Evolutionary conservation across 2,113 vertebrate species (phyloP), one percentile per base, ranked within the genome.

Genomic region (Panurus biarmicus): DNA sequence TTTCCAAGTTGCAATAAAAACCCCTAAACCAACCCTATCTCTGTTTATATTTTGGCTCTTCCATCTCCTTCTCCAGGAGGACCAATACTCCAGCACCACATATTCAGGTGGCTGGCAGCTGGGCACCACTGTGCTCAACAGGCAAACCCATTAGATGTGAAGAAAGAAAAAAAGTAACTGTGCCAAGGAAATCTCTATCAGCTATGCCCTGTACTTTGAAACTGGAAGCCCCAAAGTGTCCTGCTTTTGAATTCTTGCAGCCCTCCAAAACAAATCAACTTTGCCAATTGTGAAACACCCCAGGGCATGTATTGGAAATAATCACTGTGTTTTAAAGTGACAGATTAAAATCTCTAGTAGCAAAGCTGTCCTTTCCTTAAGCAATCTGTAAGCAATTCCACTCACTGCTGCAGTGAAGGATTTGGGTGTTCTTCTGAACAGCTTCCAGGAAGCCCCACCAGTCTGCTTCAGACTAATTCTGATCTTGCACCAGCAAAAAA

Each of bases 241-340:
- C 31, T 57, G 51, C 74, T 71, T 87, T 20, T 40, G 77, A 94
- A 86, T 96, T 92, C 80, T 94, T 88, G 79, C 61, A 78, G 36
- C 31, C 40, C 58, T 87, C 81, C 80, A 78, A 69, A 92, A 87
- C 80, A 93, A 94, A 89, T 88, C 65, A 85, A 38, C 85, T 69
- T 67, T 93, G 87, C 58, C 94, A 79, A 25, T 10, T 69, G 53
- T 85, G 81, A 93, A 93, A 95, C 35, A 78, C 45, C 36, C 38
- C 60, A 11, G 72, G 79, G 61, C 57, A 76, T 45, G 36, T 53
- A 60, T 31, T 85, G 73, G 60, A 94, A 95, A 87, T 29, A 54
- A 80, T 80, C 78, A 48, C 79, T 60, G 22, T 60, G 48, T 92
- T 92, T 93, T 79, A 65, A 91, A 95, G 47, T 57, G 78, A 73